A percentile compares a stretch with the other conserved stretches of the same genome.
Evolutionary conservation across 2,888 invertebrate genomes (phyloP).

Genomic region (Nowickia ferox): DNA sequence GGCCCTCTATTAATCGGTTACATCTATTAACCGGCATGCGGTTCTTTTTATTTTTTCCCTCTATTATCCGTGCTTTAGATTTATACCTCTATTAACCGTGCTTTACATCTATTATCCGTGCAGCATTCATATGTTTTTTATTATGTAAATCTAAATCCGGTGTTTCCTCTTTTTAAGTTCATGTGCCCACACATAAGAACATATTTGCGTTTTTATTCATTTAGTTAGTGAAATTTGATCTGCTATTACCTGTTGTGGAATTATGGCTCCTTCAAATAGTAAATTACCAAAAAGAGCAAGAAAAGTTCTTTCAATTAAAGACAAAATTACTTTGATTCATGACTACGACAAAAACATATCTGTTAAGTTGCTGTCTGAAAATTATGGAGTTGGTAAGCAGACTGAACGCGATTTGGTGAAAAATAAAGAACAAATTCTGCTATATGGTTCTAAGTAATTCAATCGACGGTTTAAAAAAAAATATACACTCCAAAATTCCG

Average conservation of each 20-base stretch:
- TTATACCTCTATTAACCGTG: too few species aligned
- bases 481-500: conserved; percentile 7
- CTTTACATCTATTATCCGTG: too few species aligned
- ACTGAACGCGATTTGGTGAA: conserved; percentile 52
- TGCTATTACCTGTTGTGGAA: conserved; percentile 26
- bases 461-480: conserved; percentile 40
- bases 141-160: too few species aligned
- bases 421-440: conserved; percentile 45
- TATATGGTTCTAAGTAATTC: conserved; percentile 57
- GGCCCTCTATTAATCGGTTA: too few species aligned
- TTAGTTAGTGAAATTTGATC: conserved; percentile 39
- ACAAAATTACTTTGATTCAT: conserved; percentile 48
- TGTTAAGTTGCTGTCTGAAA: conserved; percentile 45
- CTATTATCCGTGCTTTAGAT: too few species aligned
- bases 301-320: conserved; percentile 47
- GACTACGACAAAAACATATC: conserved; percentile 32
- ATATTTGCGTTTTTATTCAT: conserved; percentile 17
- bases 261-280: conserved; percentile 35
- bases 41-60: too few species aligned
- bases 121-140: too few species aligned
- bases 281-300: conserved; percentile 52
- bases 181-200: conserved; percentile 11
- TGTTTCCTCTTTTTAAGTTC: too few species aligned
- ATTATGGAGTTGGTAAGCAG: conserved; percentile 54
- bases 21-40: too few species aligned